phyloP scores from a whole-genome alignment of 2,797 vertebrate genomes.

The Tragopan temminckii region DNA sequence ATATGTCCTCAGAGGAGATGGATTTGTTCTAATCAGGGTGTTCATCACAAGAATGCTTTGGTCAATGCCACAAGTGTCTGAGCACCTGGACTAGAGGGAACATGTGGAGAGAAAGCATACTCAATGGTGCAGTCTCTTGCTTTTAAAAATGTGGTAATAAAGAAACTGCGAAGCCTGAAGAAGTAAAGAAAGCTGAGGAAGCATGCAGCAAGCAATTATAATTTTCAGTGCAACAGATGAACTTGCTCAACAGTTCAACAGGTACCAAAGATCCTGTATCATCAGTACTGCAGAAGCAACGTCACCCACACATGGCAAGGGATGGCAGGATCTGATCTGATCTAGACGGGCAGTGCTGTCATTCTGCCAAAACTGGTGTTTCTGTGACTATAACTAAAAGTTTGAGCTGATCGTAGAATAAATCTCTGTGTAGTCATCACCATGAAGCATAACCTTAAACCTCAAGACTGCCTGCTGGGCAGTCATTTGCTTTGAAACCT shows the following conservation, averaged over 20 bases:
- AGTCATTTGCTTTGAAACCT: conserved; percentile 12
- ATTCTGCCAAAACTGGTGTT: not conserved
- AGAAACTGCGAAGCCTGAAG: not conserved
- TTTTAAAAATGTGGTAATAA: not conserved
- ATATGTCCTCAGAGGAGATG: not conserved
- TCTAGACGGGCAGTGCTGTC: not conserved
- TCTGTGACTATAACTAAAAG: not conserved
- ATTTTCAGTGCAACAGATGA: not conserved
- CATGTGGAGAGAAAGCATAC: not conserved
- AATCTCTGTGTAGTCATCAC: not conserved
- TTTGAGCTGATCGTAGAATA: not conserved
- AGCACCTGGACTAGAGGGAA: not conserved
- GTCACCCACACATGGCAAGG: not conserved
- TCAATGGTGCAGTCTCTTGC: not conserved
- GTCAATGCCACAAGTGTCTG: not conserved
- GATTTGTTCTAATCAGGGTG: not conserved
- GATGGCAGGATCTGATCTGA: not conserved
- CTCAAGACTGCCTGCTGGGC: not conserved
- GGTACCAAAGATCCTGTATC: not conserved
- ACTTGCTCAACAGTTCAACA: not conserved
- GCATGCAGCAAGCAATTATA: not conserved
- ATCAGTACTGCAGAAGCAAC: not conserved
- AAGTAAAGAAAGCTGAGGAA: not conserved
- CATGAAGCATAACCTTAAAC: not conserved
- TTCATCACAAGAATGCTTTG: not conserved